Evolutionary conservation across 2,888 invertebrate genomes (phyloP), one percentile per base, ranked within the genome.

Genomic region (Caprella mutica): DNA sequence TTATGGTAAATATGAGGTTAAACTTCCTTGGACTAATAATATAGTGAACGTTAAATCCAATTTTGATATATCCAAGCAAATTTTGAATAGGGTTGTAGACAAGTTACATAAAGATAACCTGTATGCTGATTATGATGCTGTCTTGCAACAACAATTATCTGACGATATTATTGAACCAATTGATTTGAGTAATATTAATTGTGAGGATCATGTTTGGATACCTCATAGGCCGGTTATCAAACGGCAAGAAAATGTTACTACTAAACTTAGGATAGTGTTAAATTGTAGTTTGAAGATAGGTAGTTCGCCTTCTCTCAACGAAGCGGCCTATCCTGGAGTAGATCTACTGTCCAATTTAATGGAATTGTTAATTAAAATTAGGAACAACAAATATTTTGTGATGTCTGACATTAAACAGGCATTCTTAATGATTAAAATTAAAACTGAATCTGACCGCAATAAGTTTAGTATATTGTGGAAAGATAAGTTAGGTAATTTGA

Each of bases 401-500:
- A 19, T 50, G 9, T 30, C 30, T 9, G 50, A 50, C 3, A 30
- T 50, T 2, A n/a, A 17, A 21, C n/a, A 30, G 2, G 50, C 50
- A 2, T 50, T 30, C 30, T 6, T 50, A 12, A 12, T n/a, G 19
- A 50, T 50, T n/a, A 30, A 35, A 23, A n/a, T 50, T 12, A 30
- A 12, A 9, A 8, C 14, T 8, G 33, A 30, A 12, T 8, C n/a
- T 8, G 52, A 52, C 30, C n/a, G 27, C 6, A 52, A 52, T 43
- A 17, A 24, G n/a, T 52, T 52, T 26, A 40, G n/a, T 3, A 19
- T 52, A 5, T 40, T 52, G n/a, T 52, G 53, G 53, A 23, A 24
- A 29, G 14, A 8, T 21, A 26, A n/a, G 1, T 12, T 23, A 3
- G 53, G 53, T 4, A 6, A 39, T 6, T n/a, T 3, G 8, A 19